A percentile compares a stretch with the other conserved stretches of the same genome.
Evolutionary conservation across 2,888 invertebrate genomes (phyloP).

Genomic region (Amiota mariae): DNA sequence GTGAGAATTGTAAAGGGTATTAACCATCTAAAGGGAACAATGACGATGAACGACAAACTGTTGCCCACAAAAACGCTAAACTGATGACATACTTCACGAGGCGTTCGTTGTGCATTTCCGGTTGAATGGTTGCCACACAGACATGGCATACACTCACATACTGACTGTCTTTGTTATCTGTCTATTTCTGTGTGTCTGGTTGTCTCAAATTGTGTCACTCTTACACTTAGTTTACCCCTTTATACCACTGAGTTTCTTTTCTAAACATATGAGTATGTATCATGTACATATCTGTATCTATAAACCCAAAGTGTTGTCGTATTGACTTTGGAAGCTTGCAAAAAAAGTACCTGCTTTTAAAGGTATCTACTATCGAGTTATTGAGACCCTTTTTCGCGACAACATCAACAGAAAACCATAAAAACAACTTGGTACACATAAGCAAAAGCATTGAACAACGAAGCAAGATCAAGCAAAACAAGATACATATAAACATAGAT

Average conservation of each 20-base stretch:
- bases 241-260: neutral
- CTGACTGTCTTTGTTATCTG: neutral
- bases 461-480: too few species aligned
- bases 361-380: constrained; percentile 8
- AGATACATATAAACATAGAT: too few species aligned
- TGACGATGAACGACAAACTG: constrained; percentile 8
- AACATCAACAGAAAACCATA: neutral
- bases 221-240: neutral
- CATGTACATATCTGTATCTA: neutral
- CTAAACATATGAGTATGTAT: neutral
- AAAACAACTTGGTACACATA: neutral
- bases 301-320: constrained; percentile 35
- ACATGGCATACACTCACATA: neutral
- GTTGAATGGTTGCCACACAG: constrained; percentile 61
- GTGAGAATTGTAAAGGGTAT: too few species aligned
- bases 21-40: too few species aligned
- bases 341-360: constrained; percentile 25
- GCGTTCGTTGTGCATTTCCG: constrained; percentile 65
- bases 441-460: neutral
- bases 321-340: constrained; percentile 62
- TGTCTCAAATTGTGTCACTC: neutral
- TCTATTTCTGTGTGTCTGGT: constrained; percentile 1
- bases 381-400: constrained; percentile 14
- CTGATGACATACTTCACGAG: constrained; percentile 68
- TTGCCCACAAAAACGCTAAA: constrained; percentile 40